Conservation (phyloP, 2,888 invertebrate genomes). For the Maniola hyperantus region DNA sequence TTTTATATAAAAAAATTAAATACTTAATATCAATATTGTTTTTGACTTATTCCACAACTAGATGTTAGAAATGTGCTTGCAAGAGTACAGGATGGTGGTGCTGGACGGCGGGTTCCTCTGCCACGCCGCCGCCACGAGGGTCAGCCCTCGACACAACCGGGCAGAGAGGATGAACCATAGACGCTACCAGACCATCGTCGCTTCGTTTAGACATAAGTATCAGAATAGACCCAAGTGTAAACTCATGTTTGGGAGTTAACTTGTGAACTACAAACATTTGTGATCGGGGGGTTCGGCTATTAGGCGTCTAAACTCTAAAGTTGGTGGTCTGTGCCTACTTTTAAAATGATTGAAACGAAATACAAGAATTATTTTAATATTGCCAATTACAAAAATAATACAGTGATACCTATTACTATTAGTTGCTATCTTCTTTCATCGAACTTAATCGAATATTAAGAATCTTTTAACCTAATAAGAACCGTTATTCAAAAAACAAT, state of each 20-base stretch:
- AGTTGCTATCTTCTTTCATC: no score
- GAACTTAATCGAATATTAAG: neutral
- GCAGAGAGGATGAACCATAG: constrained; percentile 68
- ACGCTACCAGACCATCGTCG: constrained; percentile 76
- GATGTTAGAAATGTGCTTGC: constrained; percentile 90
- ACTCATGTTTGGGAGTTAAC: constrained; percentile 51
- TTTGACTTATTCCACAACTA: constrained; percentile 50
- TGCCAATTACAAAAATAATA: no score
- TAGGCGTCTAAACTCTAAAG: no score
- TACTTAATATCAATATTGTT: neutral
- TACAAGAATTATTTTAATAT: no score
- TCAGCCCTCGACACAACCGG: constrained; percentile 49
- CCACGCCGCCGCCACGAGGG: constrained; percentile 80
- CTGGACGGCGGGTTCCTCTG: constrained; percentile 89
- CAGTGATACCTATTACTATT: no score
- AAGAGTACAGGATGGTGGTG: constrained; percentile 87
- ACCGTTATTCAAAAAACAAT: neutral
- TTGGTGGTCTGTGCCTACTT: no score
- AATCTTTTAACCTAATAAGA: neutral
- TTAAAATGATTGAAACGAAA: no score
- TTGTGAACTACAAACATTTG: neutral
- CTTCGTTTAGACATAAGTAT: constrained; percentile 71
- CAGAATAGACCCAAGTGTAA: constrained; percentile 69
- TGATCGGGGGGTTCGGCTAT: no score
- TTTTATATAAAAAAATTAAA: no score